A percentile compares a stretch with the other conserved stretches of the same genome.
These are phyloP conservation scores for Origma solitaria DNA, from an alignment of 2,113 vertebrate genomes.

Conservation along the genomic window DNA sequence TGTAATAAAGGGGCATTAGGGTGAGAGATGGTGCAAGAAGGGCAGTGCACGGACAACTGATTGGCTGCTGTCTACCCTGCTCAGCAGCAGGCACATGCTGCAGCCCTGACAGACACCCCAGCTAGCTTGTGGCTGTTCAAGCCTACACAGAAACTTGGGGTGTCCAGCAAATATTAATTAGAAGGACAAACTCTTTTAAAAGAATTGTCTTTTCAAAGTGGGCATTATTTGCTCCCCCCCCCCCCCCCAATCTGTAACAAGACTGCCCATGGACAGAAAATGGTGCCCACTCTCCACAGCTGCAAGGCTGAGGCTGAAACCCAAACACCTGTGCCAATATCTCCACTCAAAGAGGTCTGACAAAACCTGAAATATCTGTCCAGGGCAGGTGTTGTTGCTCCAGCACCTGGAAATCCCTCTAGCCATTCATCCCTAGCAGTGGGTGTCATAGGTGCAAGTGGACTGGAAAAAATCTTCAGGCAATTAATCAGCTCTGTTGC, in stretches of 20 bases:
- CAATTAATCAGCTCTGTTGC: neutral
- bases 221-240: rapidly evolving
- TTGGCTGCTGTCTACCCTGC: neutral
- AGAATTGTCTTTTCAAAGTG: neutral
- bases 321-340: neutral
- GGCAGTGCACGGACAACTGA: neutral
- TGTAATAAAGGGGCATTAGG: neutral
- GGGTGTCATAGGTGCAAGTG: neutral
- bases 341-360: neutral
- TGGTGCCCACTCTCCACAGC: neutral
- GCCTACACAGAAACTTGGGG: neutral
- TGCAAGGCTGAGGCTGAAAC: neutral
- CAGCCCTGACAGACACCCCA: neutral
- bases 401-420: neutral
- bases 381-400: neutral
- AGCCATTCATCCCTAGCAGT: neutral
- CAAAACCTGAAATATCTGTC: neutral
- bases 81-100: neutral
- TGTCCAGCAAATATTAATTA: neutral
- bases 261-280: neutral
- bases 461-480: neutral
- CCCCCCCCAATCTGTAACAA: neutral
- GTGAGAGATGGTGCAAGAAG: neutral
- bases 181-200: neutral
- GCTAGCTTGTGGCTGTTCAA: neutral